Conservation (phyloP, 2,113 vertebrate genomes). For the Formicarius rufipectus region DNA sequence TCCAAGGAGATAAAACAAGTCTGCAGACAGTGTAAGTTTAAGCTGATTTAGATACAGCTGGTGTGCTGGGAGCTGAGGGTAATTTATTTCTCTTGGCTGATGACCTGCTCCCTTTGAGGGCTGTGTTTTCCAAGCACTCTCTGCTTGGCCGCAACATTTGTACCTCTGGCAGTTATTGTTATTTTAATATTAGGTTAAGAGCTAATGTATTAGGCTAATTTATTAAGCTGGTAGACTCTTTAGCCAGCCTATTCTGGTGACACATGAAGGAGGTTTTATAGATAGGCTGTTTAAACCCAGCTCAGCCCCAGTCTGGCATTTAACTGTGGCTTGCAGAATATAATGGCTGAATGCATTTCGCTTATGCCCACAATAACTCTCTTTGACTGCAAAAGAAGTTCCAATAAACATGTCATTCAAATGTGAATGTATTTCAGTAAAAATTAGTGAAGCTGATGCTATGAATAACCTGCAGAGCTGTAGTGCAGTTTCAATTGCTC, state of each 20-base stretch:
- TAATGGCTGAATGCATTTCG: conserved; percentile 7
- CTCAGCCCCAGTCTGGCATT: conserved; percentile 13
- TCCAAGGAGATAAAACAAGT: conserved; percentile 26
- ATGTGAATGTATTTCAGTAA: neutral
- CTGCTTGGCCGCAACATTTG: neutral
- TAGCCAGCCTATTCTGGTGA: neutral
- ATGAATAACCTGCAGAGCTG: conserved; percentile 56
- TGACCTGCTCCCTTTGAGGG: neutral
- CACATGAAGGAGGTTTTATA: conserved; percentile 29
- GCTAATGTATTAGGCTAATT: conserved; percentile 31
- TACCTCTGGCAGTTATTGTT: conserved; percentile 38
- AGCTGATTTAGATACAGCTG: conserved; percentile 37
- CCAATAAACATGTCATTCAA: conserved; percentile 50
- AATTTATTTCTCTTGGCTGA: conserved; percentile 63
- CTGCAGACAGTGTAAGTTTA: rapidly evolving
- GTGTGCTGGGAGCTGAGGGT: conserved; percentile 27
- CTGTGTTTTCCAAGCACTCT: neutral
- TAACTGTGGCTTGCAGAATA: neutral
- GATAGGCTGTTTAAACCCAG: neutral
- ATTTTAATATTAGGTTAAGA: conserved; percentile 47
- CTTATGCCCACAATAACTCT: conserved; percentile 38
- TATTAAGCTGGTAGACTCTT: conserved; percentile 32
- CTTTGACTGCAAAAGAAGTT: conserved; percentile 11
- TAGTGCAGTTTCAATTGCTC: neutral
- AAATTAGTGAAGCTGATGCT: conserved; percentile 42